Base-by-base conservation (phyloP, 2,797 vertebrate species). In the Crypturellus tataupa region DNA sequence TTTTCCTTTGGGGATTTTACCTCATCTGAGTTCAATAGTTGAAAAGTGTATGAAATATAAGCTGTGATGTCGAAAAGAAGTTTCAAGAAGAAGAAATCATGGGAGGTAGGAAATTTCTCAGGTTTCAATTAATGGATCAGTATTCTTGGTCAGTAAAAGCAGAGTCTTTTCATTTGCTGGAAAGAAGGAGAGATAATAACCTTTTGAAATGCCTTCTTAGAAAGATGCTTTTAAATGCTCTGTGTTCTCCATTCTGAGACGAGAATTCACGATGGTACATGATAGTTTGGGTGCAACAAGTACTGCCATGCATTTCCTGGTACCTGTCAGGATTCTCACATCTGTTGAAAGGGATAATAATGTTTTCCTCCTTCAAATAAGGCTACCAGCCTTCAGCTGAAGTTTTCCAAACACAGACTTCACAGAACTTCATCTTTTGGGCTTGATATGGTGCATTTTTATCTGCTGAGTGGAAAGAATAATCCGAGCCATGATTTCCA, bases 41-140 rank as follows among this genome's bases (percentile, higher is more conserved):
- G 64, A 73, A 63, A 71, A 53, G 10, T 64, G 39, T 64, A 29
- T 55, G 53, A 92, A 81, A 82, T 82, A 72, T 58, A 31, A 84
- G 37, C 7, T 85, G 23, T 51, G 18, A 89, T 13, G 20, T 17
- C 9, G 4, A 88, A 25, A 69, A 91, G 69, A 25, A 0, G 6
- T 65, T 90, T 72, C 33, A 70, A 69, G n/a, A 24, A 9, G 67
- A 49, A 85, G 40, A 80, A 23, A 21, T 14, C 7, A 25, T 49
- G 23, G 47, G 47, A 24, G 24, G 20, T 2, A 79, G 21, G 13
- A 76, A 6, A 25, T 5, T 73, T 62, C 16, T 17, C 68, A 65
- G 3, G 12, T 81, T 88, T 84, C 33, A 76, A 62, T 56, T 42
- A 40, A 79, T 17, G 67, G 18, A 37, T 56, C 24, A 70, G 27